Percentiles rank a stretch among this genome's conserved stretches.
Evolutionary conservation across 35 echinoderm and acorn worm genomes (phyloP).

Genomic region (Stichopus chloronotus): DNA sequence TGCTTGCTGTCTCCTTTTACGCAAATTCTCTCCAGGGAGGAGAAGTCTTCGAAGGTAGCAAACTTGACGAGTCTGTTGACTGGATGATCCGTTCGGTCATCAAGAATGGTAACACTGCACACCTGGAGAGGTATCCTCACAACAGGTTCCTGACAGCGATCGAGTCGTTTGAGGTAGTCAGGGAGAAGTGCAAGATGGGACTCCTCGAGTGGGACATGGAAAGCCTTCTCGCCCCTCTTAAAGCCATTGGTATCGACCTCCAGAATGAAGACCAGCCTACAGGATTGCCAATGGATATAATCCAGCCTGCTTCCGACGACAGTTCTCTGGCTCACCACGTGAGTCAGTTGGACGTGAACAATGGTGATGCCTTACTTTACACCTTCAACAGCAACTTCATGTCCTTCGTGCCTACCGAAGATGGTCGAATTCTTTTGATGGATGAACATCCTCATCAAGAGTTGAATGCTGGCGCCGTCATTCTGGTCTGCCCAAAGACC

Average conservation of each 20-base stretch:
- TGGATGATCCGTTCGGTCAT: background rate
- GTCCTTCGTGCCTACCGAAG: slow-evolving; percentile 11
- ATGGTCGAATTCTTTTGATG: background rate
- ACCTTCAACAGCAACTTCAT: background rate
- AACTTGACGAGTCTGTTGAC: background rate
- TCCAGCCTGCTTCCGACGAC: background rate
- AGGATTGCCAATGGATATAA: background rate
- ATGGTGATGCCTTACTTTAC: background rate
- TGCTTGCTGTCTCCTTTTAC: background rate
- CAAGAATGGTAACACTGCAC: background rate
- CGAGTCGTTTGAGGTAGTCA: background rate
- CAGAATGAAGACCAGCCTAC: background rate
- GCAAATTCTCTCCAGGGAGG: background rate
- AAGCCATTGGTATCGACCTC: background rate
- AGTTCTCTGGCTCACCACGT: slow-evolving; percentile 6
- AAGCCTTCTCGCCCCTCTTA: background rate
- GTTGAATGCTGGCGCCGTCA: background rate
- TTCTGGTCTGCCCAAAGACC: background rate
- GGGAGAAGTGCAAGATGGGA: background rate
- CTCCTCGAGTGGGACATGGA: background rate
- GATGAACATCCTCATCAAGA: background rate
- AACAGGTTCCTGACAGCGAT: background rate
- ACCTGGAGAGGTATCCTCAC: background rate
- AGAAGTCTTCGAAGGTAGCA: background rate
- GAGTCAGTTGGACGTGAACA: background rate